Evolutionary conservation across 1,140 invertebrate genomes (phyloP), one percentile per base, ranked within the genome.

Genomic region (Brachionus asplanchnoidis): DNA sequence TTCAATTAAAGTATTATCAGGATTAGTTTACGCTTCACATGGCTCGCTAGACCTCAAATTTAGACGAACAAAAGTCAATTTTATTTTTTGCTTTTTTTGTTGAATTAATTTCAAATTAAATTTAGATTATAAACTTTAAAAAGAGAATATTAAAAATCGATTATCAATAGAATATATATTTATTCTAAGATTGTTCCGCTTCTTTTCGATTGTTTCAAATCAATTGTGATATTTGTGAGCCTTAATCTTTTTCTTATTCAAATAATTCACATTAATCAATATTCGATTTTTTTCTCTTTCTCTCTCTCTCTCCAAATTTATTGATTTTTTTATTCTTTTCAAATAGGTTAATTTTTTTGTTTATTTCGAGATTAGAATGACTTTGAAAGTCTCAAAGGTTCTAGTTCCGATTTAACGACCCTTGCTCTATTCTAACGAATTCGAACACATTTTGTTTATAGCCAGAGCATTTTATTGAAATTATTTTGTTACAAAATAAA

Each of bases 61-160:
- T 60, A 60, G 53, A 9, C 53, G 53, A n/a, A 60, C 53, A 20
- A 60, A 60, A 60, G 53, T 60, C 53, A 60, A 23, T 60, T 60
- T 60, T 53, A 6, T 53, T 53, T 14, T 53, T 50, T n/a, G 44
- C 3, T 60, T 66, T 68, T 32, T 68, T 23, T 68, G 11, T 26
- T 32, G 66, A 68, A 68, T 68, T 68, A 68, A 68, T 68, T 68
- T 68, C 66, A 32, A 40, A 68, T 68, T 28, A 68, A 68, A 32
- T 68, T 68, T 68, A 40, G 32, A 68, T 68, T 32, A 68, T 32
- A 68, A 68, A 68, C 26, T 68, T 68, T 40, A 68, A 68, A 73
- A 40, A 73, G 6, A 73, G 68, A 73, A 73, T 40, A 73, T 73
- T 73, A 73, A 73, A 73, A 73, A 73, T 73, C 68, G 68, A 73